Evolutionary conservation across 1,140 invertebrate genomes (phyloP).

Genomic region (Dendrolimus punctatus): DNA sequence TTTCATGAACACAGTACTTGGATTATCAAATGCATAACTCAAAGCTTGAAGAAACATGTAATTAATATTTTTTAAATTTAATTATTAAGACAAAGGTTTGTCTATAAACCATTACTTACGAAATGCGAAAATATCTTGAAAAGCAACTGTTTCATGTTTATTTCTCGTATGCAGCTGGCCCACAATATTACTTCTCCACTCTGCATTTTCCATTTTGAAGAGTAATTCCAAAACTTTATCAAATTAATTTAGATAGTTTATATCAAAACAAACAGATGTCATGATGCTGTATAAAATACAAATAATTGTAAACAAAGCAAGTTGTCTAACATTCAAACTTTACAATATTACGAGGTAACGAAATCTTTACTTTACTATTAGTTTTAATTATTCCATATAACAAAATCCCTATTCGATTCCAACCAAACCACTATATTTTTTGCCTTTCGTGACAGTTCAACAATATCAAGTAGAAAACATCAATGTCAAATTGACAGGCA

Average conservation of each 20-base stretch:
- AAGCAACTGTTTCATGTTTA: conserved; percentile 60
- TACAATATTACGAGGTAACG: too few relatives aligned
- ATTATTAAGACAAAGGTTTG: conserved; percentile 36
- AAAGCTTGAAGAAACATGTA: too few relatives aligned
- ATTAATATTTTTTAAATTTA: conserved; percentile 13
- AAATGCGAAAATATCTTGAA: conserved; percentile 65
- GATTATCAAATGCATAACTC: too few relatives aligned
- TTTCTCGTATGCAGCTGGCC: conserved; percentile 58
- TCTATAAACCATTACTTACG: conserved; percentile 61
- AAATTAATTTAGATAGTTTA: conserved; percentile 29
- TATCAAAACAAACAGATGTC: conserved; percentile 60
- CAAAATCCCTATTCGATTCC: too few relatives aligned
- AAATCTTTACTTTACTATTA: too few relatives aligned
- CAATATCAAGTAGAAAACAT: too few relatives aligned
- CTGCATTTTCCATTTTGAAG: conserved; percentile 57
- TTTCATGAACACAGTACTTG: too few relatives aligned
- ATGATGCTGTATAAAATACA: conserved; percentile 24
- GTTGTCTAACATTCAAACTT: background rate
- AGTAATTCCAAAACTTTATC: conserved; percentile 21
- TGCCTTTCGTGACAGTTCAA: too few relatives aligned
- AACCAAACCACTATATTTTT: too few relatives aligned
- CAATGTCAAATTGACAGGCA: too few relatives aligned
- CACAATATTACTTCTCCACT: conserved; percentile 65
- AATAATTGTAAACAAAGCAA: background rate
- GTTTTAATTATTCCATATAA: too few relatives aligned